A percentile compares a stretch with the other conserved stretches of the same genome.
phyloP scores from a whole-genome alignment of 2,113 vertebrate genomes.

The Zapornia atra region DNA sequence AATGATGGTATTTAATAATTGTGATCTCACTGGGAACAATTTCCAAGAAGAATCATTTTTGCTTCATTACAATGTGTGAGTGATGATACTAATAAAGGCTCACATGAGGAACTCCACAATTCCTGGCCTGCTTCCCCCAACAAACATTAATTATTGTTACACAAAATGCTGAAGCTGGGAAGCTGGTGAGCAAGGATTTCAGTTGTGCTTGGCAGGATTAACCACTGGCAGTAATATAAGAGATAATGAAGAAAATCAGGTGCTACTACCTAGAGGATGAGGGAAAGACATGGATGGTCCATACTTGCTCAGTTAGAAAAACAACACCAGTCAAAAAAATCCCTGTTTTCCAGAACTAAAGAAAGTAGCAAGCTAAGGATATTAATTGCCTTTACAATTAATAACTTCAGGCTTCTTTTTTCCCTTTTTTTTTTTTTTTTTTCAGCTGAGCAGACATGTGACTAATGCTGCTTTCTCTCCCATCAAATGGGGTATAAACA shows the following conservation, averaged over 20 bases:
- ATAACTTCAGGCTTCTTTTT: background rate
- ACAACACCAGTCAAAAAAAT: background rate
- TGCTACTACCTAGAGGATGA: background rate
- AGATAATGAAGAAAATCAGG: background rate
- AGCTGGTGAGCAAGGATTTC: background rate
- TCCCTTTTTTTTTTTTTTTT: background rate
- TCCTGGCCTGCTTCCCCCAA: background rate
- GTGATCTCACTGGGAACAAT: slow-evolving; percentile 64
- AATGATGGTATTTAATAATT: slow-evolving; percentile 74
- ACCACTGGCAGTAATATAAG: background rate
- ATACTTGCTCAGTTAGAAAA: background rate
- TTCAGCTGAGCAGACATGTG: background rate
- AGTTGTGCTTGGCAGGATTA: background rate
- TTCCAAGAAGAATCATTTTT: slow-evolving; percentile 62
- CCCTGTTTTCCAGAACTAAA: background rate
- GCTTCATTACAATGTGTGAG: slow-evolving; percentile 65
- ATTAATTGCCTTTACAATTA: background rate
- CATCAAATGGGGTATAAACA: background rate
- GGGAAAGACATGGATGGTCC: background rate
- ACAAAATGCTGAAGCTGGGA: background rate
- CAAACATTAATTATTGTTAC: slow-evolving; percentile 45
- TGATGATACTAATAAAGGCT: slow-evolving; percentile 70
- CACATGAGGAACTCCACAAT: slow-evolving; percentile 38
- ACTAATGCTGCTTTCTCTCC: background rate
- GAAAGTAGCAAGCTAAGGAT: background rate